Evolutionary conservation across 2,113 vertebrate species (phyloP), one percentile per base, ranked within the genome.

Genomic region (Nibea albiflora): DNA sequence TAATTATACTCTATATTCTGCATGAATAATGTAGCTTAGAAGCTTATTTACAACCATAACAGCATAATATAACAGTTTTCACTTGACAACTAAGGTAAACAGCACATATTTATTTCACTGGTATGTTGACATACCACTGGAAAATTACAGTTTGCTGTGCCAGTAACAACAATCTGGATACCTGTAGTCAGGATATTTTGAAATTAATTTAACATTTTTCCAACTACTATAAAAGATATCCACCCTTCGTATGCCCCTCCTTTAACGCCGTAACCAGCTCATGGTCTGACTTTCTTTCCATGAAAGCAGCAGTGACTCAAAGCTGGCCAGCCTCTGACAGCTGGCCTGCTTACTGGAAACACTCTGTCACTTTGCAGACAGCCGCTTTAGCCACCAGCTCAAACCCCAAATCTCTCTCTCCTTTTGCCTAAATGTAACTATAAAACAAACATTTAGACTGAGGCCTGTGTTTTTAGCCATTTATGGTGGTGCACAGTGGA

Each of bases 261-360:
- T 44, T 67, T 9, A 19, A 58, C 2, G 1, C 54, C 7, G 26
- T 7, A 42, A 31, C 19, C 46, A 79, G 53, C 58, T 70, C 46
- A 73, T 11, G 54, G 24, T 74, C 50, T 78, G 56, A 0, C 11
- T 58, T 75, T 67, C 4, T 81, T 58, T 60, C 64, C 15, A n/a
- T 22, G 39, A n/a, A 67, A 39, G 11, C 72, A 84, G 61, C 44
- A 69, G 62, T 87, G 88, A 88, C 73, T 83, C 68, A 22, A 12
- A 67, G 39, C 52, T 52, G 9, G 56, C 46, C 74, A 70, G 72
- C n/a, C 58, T 49, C 47, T 24, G 66, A 80, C 88, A 88, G 83
- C 88, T 92, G 89, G 85, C 80, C 78, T 67, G 64, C 56, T 56
- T 60, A 70, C 71, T 91, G 92, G 91, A 93, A 94, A 94, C 81